Percentiles rank a stretch among this genome's conserved stretches.
Evolutionary conservation across 2,797 vertebrate genomes (phyloP).

Genomic region (Acipenser transmontanus): DNA sequence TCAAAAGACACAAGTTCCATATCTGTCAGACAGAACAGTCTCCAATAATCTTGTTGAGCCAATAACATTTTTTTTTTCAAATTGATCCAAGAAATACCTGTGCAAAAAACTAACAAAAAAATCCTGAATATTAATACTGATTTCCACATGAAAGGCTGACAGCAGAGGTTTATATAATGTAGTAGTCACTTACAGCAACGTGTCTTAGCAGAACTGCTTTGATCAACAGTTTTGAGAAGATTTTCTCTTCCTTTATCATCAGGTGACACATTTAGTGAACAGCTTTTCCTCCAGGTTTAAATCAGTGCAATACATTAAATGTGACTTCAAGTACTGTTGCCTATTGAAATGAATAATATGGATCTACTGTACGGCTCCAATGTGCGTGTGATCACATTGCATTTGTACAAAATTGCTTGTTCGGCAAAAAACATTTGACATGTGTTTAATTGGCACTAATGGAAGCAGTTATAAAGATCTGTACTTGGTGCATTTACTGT

Average conservation of each 20-base stretch:
- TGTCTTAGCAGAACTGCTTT: background rate
- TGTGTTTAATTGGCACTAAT: too few species aligned
- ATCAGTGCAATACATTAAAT: too few species aligned
- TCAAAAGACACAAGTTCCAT: slow-evolving; percentile 1
- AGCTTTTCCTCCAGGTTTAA: too few species aligned
- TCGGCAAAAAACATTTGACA: too few species aligned
- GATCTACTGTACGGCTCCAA: too few species aligned
- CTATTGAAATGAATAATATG: too few species aligned
- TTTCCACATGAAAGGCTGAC: background rate
- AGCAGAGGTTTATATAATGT: background rate
- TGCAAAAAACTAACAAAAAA: slow-evolving; percentile 43
- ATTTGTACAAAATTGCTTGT: too few species aligned
- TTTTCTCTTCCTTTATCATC: background rate
- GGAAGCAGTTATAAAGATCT: too few species aligned
- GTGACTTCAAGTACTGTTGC: too few species aligned
- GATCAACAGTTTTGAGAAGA: background rate
- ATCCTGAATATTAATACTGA: slow-evolving; percentile 8
- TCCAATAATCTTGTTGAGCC: slow-evolving; percentile 34
- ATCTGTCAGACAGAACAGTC: slow-evolving; percentile 11
- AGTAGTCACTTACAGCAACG: background rate
- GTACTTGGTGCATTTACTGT: too few species aligned
- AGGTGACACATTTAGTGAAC: too few species aligned
- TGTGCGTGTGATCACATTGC: too few species aligned
- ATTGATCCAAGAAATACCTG: slow-evolving; percentile 34
- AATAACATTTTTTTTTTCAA: slow-evolving; percentile 36